Conservation (phyloP, 2,113 vertebrate species). For the Nannospalax galili region DNA sequence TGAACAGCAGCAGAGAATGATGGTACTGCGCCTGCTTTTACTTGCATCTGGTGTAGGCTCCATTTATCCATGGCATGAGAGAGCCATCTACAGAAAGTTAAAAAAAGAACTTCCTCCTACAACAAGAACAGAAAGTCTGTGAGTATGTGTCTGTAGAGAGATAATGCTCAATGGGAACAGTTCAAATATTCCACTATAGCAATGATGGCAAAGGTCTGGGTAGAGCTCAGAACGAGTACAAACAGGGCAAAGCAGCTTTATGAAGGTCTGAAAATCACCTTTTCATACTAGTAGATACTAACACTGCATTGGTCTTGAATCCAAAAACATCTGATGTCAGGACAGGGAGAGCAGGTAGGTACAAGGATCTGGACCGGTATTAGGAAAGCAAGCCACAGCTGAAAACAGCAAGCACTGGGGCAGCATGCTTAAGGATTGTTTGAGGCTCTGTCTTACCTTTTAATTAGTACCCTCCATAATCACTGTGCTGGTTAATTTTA, state of each 20-base stretch:
- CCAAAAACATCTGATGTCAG: not conserved
- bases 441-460: not conserved
- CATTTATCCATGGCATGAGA: constrained; percentile 72
- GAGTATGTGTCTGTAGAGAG: not conserved
- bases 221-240: not conserved
- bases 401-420: not conserved
- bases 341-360: not conserved
- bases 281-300: not conserved
- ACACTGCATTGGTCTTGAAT: not conserved
- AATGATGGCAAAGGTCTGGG: not conserved
- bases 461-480: not conserved
- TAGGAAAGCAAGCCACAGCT: not conserved
- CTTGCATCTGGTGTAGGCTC: constrained; percentile 17
- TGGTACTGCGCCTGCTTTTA: not conserved
- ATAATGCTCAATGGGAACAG: not conserved
- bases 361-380: not conserved
- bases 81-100: constrained; percentile 81
- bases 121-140: not conserved
- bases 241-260: not conserved
- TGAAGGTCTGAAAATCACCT: not conserved
- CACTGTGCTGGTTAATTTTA: not conserved
- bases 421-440: not conserved
- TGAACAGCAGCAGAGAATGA: not conserved
- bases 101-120: constrained; percentile 50
- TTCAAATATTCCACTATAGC: not conserved